phyloP scores from a whole-genome alignment of 2,113 vertebrate species.

The Austrofundulus limnaeus region DNA sequence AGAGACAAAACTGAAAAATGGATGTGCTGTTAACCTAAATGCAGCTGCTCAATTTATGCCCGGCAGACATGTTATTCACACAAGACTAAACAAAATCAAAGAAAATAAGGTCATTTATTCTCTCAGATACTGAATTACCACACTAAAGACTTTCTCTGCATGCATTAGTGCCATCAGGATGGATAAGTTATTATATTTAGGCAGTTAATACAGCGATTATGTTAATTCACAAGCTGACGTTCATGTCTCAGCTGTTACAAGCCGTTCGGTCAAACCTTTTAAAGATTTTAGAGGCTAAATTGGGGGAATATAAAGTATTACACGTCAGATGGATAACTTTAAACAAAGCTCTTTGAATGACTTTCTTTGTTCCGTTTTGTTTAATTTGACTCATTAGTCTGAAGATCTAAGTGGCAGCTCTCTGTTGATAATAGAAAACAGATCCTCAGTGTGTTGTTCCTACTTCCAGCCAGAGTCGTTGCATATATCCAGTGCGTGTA shows the following conservation, averaged over 20 bases:
- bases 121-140: slow-evolving; percentile 2
- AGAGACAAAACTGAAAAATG: too few relatives aligned
- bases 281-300: slow-evolving; percentile 4
- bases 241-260: slow-evolving; percentile 1
- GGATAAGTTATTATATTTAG: slow-evolving; percentile 7
- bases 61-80: background rate
- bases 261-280: background rate
- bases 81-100: slow-evolving; percentile 18
- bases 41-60: background rate
- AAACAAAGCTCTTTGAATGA: background rate
- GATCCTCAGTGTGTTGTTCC: slow-evolving; percentile 63
- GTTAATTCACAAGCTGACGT: background rate
- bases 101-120: background rate
- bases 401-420: slow-evolving; percentile 13
- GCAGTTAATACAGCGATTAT: background rate
- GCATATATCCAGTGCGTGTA: slow-evolving; percentile 85
- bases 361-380: background rate
- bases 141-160: background rate
- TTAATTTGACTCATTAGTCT: slow-evolving; percentile 1
- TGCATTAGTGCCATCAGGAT: slow-evolving; percentile 1
- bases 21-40: background rate
- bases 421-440: slow-evolving; percentile 16
- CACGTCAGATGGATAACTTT: background rate
- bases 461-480: slow-evolving; percentile 88
- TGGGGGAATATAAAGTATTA: background rate